These are phyloP conservation scores for Maniola hyperantus DNA, from an alignment of 2,888 invertebrate genomes.

Conservation along the genomic window DNA sequence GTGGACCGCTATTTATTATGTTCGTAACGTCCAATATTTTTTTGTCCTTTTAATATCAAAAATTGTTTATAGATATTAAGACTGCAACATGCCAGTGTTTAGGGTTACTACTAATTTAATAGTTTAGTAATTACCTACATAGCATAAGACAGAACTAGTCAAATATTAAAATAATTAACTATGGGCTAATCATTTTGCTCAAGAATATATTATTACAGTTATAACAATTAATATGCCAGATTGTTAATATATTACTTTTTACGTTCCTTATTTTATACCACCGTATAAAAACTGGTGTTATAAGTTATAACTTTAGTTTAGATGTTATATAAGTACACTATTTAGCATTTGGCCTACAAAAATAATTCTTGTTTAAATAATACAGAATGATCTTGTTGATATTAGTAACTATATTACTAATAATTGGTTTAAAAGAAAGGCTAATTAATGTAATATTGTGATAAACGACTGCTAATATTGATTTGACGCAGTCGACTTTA, in stretches of 20 bases:
- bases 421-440: conserved; percentile 12
- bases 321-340: conserved; percentile 10
- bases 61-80: conserved; percentile 55
- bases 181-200: conserved; percentile 67
- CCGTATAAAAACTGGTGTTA: conserved; percentile 34
- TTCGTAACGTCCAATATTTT: conserved; percentile 21
- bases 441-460: conserved; percentile 47
- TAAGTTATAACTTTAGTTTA: conserved; percentile 19
- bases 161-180: conserved; percentile 60
- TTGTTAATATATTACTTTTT: conserved; percentile 38
- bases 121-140: conserved; percentile 58
- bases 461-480: conserved; percentile 66
- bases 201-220: conserved; percentile 43
- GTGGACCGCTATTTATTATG: conserved; percentile 10
- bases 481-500: conserved; percentile 70
- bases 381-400: conserved; percentile 21
- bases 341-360: conserved; percentile 31
- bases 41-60: conserved; percentile 24
- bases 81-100: conserved; percentile 77
- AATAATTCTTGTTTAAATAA: conserved; percentile 19
- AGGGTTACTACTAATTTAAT: conserved; percentile 51
- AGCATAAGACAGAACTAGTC: conserved; percentile 77
- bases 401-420: conserved; percentile 15
- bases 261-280: conserved; percentile 46
- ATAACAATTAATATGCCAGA: conserved; percentile 34